phyloP scores from a whole-genome alignment of 2,888 invertebrate genomes.

The Venusia cambrica region DNA sequence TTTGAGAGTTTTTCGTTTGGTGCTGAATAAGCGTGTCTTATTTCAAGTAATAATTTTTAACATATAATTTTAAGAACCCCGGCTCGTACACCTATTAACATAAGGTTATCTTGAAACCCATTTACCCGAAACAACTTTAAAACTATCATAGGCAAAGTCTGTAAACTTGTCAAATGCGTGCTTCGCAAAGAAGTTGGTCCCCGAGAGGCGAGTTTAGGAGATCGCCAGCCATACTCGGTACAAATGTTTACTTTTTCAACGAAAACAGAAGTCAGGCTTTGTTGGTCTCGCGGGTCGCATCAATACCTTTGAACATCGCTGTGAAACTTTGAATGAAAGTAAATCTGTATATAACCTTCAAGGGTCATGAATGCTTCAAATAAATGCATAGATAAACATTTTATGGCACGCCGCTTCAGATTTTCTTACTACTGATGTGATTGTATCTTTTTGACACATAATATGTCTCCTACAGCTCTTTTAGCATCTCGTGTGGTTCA shows the following conservation, averaged over 20 bases:
- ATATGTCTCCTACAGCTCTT: no score
- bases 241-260: constrained; percentile 12
- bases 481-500: no score
- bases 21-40: not conserved
- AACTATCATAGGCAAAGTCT: constrained; percentile 9
- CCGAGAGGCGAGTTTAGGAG: constrained; percentile 14
- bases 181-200: constrained; percentile 11
- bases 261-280: constrained; percentile 17
- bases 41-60: not conserved
- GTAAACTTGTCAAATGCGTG: constrained; percentile 21
- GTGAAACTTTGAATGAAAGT: constrained; percentile 15
- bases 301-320: constrained; percentile 12
- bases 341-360: constrained; percentile 9
- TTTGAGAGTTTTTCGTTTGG: no score
- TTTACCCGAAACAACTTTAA: no score
- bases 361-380: no score
- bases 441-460: no score
- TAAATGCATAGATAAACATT: no score
- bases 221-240: constrained; percentile 15
- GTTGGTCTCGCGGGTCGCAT: constrained; percentile 13
- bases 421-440: no score
- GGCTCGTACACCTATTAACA: not conserved
- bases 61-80: not conserved
- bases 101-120: no score
- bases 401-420: no score